Percentiles rank a stretch among this genome's conserved stretches.
Conservation (phyloP, 2,888 invertebrate genomes). For the Gortyna flavago region DNA sequence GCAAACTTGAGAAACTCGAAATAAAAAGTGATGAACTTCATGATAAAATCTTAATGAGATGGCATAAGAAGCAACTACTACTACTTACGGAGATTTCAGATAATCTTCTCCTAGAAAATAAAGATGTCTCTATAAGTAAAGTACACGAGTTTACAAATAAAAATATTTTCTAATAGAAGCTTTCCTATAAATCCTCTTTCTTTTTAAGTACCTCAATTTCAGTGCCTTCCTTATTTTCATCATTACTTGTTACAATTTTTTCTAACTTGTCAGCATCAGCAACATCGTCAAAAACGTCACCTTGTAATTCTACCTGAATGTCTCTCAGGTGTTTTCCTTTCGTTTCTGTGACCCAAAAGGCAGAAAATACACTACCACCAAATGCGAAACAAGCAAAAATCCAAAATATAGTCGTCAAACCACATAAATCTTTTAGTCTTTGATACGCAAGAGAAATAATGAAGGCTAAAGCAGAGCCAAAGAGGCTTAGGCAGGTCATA, state of each 20-base stretch:
- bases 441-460: constrained; percentile 84
- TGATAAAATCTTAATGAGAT: constrained; percentile 1
- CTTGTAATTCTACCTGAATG: constrained; percentile 86
- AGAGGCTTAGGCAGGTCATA: constrained; percentile 83
- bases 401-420: constrained; percentile 83
- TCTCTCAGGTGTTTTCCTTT: constrained; percentile 87
- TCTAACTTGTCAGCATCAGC: constrained; percentile 12
- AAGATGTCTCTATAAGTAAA: background rate
- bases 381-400: constrained; percentile 84
- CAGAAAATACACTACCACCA: constrained; percentile 81
- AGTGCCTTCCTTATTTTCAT: constrained; percentile 38
- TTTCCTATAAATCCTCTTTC: constrained; percentile 24
- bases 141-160: background rate
- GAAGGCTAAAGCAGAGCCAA: constrained; percentile 84
- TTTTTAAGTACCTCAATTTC: constrained; percentile 61
- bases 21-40: background rate
- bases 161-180: background rate
- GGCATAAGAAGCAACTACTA: background rate
- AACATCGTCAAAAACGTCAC: constrained; percentile 57
- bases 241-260: constrained; percentile 16
- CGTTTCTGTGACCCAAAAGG: constrained; percentile 86
- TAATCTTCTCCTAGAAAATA: background rate
- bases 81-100: background rate
- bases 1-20: background rate
- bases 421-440: constrained; percentile 80